Conservation (phyloP, 2,888 invertebrate genomes). For the Andrena bicolor region DNA sequence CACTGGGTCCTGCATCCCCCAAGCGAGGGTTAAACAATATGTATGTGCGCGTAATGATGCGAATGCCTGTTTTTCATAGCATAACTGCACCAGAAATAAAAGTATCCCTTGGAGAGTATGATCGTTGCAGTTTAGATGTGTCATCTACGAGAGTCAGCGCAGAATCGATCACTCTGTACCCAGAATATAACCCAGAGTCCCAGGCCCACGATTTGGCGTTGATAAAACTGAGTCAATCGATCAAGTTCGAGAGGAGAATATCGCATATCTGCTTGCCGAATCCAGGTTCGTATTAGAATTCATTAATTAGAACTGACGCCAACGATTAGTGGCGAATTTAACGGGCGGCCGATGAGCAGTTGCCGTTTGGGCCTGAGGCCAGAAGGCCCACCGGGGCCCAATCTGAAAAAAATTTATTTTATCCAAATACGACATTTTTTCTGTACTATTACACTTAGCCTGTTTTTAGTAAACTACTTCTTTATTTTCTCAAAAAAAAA, state of each 20-base stretch:
- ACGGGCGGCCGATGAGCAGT: no score
- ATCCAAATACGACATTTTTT: no score
- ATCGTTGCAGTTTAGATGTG: conserved; percentile 86
- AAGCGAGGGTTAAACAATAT: no score
- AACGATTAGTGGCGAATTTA: no score
- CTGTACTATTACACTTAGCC: no score
- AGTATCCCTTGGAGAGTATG: conserved; percentile 86
- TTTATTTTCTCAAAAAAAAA: no score
- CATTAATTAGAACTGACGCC: neutral
- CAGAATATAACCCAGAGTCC: conserved; percentile 86
- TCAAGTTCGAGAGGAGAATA: conserved; percentile 86
- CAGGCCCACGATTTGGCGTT: conserved; percentile 88
- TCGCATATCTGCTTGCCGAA: conserved; percentile 87
- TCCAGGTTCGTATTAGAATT: conserved; percentile 80
- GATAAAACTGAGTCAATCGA: conserved; percentile 86
- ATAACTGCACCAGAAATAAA: conserved; percentile 84
- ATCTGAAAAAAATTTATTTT: no score
- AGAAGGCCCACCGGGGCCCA: no score
- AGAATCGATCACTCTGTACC: conserved; percentile 86
- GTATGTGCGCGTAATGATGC: neutral
- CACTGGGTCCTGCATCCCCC: no score
- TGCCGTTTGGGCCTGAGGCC: no score
- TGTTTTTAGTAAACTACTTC: no score
- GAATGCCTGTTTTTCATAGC: conserved; percentile 57
- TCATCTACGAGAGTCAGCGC: conserved; percentile 86